These are phyloP conservation scores for Linnaemya vulpina DNA, from an alignment of 2,888 invertebrate species.

Conservation along the genomic window DNA sequence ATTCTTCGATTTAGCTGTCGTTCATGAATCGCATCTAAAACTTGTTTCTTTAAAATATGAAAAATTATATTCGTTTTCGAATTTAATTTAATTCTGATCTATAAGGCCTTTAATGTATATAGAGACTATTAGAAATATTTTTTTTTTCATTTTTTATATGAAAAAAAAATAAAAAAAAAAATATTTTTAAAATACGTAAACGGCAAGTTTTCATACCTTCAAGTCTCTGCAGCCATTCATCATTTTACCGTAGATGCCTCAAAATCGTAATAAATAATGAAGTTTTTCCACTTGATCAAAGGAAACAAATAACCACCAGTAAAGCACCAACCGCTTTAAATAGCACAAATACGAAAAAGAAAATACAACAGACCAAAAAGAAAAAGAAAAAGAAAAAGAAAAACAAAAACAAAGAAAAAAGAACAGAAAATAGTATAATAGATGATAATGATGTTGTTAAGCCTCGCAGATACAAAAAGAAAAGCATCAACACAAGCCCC, in stretches of 20 bases:
- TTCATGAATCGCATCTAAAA: too few species aligned
- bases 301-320: constrained; percentile 55
- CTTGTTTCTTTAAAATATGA: too few species aligned
- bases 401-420: constrained; percentile 9
- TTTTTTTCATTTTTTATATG: too few species aligned
- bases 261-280: constrained; percentile 58
- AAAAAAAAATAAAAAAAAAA: too few species aligned
- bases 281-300: constrained; percentile 71
- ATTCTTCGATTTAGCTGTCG: too few species aligned
- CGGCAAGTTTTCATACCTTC: constrained; percentile 15
- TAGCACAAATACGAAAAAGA: constrained; percentile 23
- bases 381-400: constrained; percentile 2
- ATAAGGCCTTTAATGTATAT: too few species aligned
- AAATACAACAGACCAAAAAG: background rate
- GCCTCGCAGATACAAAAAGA: background rate
- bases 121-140: too few species aligned
- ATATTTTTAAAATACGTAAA: too few species aligned
- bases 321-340: constrained; percentile 58
- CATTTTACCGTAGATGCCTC: constrained; percentile 30
- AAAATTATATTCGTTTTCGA: too few species aligned
- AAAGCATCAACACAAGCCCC: constrained; percentile 19
- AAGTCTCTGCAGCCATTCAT: constrained; percentile 17
- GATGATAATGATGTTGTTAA: constrained; percentile 59
- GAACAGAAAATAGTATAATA: constrained; percentile 31
- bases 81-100: too few species aligned